Evolutionary conservation across 2,888 invertebrate genomes (phyloP), one percentile per base, ranked within the genome.

Genomic region (Drosophila demipolita): DNA sequence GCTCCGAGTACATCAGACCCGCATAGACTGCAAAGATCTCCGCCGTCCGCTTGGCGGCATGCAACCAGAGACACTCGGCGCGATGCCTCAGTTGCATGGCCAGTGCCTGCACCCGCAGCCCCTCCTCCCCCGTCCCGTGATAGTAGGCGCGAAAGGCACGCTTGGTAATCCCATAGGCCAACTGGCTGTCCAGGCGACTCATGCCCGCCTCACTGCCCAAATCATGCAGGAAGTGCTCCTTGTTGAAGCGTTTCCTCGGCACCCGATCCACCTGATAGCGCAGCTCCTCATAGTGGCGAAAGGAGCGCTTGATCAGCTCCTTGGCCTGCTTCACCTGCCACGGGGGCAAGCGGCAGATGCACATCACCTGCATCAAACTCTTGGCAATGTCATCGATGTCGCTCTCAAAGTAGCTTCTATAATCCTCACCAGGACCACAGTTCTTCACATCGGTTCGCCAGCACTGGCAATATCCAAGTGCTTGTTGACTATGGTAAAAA

Each of bases 91-190:
- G 38, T 9, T 78, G 68, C 0, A 66, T 52, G 15, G 73, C 72
- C 32, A 86, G 5, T 2, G 73, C 32, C 0, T 73, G 60, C 12
- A 78, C 66, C 0, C 83, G 78, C 11, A 66, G 64, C 0, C 90
- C 88, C 3, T 76, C 79, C 35, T 83, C 71, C 0, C 78, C 81
- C 4, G 89, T 86, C 17, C 87, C 91, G 8, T 89, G 86, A 42
- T 90, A 93, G 33, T 91, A 92, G 0, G 93, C 93, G 12, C 82
- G 87, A n/a, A 92, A 89, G 5, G 91, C 92, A 2, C 90, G 80
- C 60, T 92, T 92, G 0, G 90, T 82, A 11, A 92, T 90, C 1
- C 87, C 80, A 50, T 90, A 93, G 0, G 89, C 87, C 45, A 93
- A 52, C 8, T 91, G 89, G 11, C 91, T 80, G 35, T 92, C 92